A percentile compares a stretch with the other conserved stretches of the same genome.
Evolutionary conservation across 2,113 vertebrate species (phyloP).

Genomic region (Castor canadensis): DNA sequence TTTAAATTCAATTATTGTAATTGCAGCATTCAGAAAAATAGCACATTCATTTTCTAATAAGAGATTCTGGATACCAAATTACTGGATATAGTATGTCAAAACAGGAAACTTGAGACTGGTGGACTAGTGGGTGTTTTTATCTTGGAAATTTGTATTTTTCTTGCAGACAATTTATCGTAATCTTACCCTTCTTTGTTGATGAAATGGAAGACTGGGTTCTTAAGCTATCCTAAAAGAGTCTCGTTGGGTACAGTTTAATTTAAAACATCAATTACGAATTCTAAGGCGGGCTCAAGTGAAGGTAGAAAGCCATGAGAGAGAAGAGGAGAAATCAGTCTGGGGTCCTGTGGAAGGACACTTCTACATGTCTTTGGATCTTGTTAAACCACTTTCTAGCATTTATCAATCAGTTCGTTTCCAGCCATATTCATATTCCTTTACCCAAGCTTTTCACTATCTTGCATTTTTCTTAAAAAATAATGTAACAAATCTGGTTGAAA

Average conservation of each 20-base stretch:
- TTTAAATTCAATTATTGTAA: constrained; percentile 83
- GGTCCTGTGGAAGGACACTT: constrained; percentile 41
- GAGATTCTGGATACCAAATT: constrained; percentile 81
- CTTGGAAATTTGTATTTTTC: constrained; percentile 83
- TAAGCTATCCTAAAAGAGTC: constrained; percentile 75
- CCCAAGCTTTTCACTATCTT: constrained; percentile 69
- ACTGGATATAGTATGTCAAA: constrained; percentile 72
- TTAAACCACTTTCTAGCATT: constrained; percentile 58
- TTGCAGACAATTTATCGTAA: constrained; percentile 80
- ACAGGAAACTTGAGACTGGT: constrained; percentile 75
- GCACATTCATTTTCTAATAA: constrained; percentile 79
- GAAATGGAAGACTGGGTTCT: constrained; percentile 71
- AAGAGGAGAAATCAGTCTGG: background rate
- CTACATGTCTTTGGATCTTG: constrained; percentile 67
- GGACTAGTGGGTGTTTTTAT: constrained; percentile 77
- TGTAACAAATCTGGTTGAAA: constrained; percentile 46
- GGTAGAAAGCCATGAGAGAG: background rate
- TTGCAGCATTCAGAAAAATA: constrained; percentile 77
- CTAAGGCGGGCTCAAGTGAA: constrained; percentile 57
- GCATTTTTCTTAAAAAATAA: background rate
- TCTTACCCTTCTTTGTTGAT: constrained; percentile 80
- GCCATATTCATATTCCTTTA: constrained; percentile 68
- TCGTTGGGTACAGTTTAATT: constrained; percentile 75
- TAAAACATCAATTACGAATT: constrained; percentile 72
- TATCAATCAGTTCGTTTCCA: constrained; percentile 68